Evolutionary conservation across 2,113 vertebrate genomes (phyloP).

Genomic region (Balaeniceps rex): DNA sequence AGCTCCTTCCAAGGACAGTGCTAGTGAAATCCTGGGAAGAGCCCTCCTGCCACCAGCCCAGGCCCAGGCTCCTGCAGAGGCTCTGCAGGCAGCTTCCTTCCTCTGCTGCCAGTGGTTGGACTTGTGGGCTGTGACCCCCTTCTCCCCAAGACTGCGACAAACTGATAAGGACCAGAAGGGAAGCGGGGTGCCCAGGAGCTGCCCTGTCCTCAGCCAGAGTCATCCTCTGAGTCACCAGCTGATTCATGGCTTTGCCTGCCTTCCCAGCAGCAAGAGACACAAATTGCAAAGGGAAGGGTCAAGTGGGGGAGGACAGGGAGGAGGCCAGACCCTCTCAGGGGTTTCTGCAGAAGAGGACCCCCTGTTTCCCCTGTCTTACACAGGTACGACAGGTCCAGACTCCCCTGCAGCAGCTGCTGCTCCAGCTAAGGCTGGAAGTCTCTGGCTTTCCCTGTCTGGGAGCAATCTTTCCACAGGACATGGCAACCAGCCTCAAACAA

Average conservation of each 20-base stretch:
- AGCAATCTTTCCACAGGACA: background rate
- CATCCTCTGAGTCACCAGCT: constrained; percentile 26
- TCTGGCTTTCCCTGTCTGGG: background rate
- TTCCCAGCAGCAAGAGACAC: background rate
- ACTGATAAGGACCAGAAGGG: background rate
- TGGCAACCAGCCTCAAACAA: background rate
- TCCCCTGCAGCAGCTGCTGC: background rate
- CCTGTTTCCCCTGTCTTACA: background rate
- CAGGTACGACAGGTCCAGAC: background rate
- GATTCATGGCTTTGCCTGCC: background rate
- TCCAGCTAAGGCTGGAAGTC: background rate
- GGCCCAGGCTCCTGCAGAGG: background rate
- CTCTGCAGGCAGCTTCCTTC: background rate
- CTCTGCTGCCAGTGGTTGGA: background rate
- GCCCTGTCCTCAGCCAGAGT: background rate
- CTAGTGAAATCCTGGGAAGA: background rate
- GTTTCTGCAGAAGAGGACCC: background rate
- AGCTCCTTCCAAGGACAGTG: background rate
- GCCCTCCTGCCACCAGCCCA: background rate
- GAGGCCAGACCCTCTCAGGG: background rate
- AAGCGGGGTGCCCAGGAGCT: background rate
- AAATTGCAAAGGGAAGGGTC: background rate
- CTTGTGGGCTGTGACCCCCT: background rate
- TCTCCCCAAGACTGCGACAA: background rate
- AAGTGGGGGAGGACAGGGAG: background rate